phyloP scores from a whole-genome alignment of 2,113 vertebrate species.

The Indri indri region DNA sequence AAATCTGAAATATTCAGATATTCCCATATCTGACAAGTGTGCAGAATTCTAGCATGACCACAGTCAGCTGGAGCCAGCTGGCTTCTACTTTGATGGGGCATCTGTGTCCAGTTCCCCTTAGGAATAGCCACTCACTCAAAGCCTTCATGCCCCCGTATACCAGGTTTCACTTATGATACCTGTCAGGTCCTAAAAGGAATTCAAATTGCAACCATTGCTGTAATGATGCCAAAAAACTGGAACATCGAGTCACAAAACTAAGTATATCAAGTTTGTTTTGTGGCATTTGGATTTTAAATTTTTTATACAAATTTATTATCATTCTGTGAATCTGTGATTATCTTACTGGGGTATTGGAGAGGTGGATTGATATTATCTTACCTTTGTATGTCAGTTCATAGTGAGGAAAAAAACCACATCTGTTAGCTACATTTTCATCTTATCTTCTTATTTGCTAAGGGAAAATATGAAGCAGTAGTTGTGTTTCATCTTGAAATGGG shows the following conservation, averaged over 20 bases:
- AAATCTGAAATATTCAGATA: not conserved
- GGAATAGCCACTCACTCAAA: rapidly evolving
- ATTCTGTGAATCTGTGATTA: not conserved
- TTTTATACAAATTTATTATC: not conserved
- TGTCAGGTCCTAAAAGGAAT: not conserved
- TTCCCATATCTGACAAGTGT: no score
- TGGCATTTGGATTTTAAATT: not conserved
- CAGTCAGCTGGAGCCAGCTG: rapidly evolving
- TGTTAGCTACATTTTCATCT: constrained; percentile 40
- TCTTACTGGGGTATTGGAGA: not conserved
- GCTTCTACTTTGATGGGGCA: not conserved
- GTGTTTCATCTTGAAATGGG: constrained; percentile 48
- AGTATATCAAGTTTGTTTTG: not conserved
- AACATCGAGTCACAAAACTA: not conserved
- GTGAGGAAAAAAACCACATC: not conserved
- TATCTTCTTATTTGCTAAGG: constrained; percentile 31
- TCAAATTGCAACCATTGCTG: not conserved
- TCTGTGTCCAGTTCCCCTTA: not conserved
- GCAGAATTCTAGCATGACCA: rapidly evolving
- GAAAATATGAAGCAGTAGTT: not conserved
- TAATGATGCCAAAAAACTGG: not conserved
- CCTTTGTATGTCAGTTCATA: not conserved
- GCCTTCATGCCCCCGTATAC: rapidly evolving
- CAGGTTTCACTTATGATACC: no score
- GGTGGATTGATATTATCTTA: not conserved